Conservation (phyloP, 2,888 invertebrate genomes). For the Stenodema calcarata region DNA sequence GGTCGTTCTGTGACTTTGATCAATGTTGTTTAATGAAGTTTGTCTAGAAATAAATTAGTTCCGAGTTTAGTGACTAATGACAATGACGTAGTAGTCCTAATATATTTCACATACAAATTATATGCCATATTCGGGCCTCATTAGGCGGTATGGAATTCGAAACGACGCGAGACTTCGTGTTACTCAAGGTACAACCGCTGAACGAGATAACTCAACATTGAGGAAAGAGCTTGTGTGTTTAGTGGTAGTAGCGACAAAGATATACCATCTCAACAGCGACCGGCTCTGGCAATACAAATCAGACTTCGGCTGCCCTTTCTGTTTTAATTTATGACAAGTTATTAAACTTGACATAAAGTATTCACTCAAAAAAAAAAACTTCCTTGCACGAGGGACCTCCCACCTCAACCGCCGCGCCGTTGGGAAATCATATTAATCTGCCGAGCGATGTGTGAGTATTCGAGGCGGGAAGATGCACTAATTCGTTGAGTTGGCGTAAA, state of each 20-base stretch:
- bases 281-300: neutral
- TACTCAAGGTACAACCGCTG: neutral
- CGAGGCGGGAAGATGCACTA: too few species aligned
- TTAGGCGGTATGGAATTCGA: neutral
- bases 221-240: neutral
- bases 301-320: neutral
- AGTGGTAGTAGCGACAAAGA: neutral
- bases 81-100: too few species aligned
- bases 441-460: too few species aligned
- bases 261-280: neutral
- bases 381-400: too few species aligned
- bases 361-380: neutral
- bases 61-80: too few species aligned
- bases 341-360: neutral
- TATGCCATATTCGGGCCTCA: neutral
- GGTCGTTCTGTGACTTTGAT: too few species aligned
- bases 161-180: neutral
- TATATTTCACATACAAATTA: too few species aligned
- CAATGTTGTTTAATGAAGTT: too few species aligned
- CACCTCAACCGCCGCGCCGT: too few species aligned
- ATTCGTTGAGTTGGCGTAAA: too few species aligned
- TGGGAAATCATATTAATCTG: too few species aligned
- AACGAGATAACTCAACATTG: neutral
- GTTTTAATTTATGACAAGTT: neutral
- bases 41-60: too few species aligned